Conservation (phyloP, 2,888 invertebrate species). For the Hedychridium roseum region DNA sequence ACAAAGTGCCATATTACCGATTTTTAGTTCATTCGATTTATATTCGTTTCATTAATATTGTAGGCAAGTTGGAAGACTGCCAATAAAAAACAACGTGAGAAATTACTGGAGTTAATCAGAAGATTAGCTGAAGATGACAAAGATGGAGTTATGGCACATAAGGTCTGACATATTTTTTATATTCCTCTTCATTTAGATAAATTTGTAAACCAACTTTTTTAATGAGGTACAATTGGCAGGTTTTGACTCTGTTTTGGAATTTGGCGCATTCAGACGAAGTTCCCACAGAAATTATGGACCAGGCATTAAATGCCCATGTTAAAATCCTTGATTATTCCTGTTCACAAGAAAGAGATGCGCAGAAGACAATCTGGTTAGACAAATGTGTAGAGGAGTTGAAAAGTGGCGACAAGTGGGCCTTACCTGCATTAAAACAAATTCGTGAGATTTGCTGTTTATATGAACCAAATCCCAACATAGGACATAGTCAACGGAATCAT, state of each 20-base stretch:
- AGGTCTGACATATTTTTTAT: slow-evolving; percentile 67
- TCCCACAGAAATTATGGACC: slow-evolving; percentile 96
- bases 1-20: not conserved
- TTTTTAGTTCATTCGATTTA: slow-evolving; percentile 14
- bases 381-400: slow-evolving; percentile 96
- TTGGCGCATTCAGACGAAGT: slow-evolving; percentile 96
- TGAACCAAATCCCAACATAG: slow-evolving; percentile 79
- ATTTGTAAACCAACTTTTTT: slow-evolving; percentile 4
- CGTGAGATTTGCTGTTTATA: slow-evolving; percentile 95
- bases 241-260: slow-evolving; percentile 94
- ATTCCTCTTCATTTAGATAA: too few species aligned
- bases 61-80: slow-evolving; percentile 94
- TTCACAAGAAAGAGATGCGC: slow-evolving; percentile 95
- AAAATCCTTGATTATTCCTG: slow-evolving; percentile 98
- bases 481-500: slow-evolving; percentile 69
- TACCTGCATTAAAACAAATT: slow-evolving; percentile 95
- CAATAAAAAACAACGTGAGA: slow-evolving; percentile 94
- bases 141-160: slow-evolving; percentile 98
- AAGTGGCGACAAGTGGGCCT: slow-evolving; percentile 87
- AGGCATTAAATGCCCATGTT: slow-evolving; percentile 92
- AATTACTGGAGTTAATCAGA: slow-evolving; percentile 91
- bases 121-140: slow-evolving; percentile 97
- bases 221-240: slow-evolving; percentile 62
- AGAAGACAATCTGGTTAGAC: slow-evolving; percentile 94
- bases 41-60: slow-evolving; percentile 37